phyloP scores from a whole-genome alignment of 2,888 invertebrate species.

The Danaus chrysippus region DNA sequence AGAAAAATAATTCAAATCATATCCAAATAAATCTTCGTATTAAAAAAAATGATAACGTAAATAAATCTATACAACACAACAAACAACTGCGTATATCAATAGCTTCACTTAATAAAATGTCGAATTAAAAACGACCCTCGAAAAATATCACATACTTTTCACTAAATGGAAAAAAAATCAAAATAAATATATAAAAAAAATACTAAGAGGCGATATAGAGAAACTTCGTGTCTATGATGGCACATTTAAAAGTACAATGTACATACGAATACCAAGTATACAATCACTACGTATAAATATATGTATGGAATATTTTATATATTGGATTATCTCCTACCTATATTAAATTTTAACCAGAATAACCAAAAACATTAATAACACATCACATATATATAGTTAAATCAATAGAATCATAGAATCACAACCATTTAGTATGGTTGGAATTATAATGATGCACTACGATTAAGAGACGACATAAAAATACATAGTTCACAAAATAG shows the following conservation, averaged over 20 bases:
- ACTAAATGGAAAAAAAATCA: neutral
- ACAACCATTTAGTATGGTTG: constrained; percentile 1
- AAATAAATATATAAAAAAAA: neutral
- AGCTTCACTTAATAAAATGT: neutral
- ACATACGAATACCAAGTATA: too few species aligned
- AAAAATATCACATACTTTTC: constrained; percentile 7
- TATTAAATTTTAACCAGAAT: too few species aligned
- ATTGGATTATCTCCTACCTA: too few species aligned
- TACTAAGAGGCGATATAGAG: too few species aligned
- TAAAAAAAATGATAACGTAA: neutral
- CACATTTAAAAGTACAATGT: too few species aligned
- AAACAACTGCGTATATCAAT: neutral
- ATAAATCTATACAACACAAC: constrained; percentile 1
- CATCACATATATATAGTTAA: too few species aligned
- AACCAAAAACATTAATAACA: too few species aligned
- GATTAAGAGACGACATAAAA: neutral
- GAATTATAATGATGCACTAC: neutral
- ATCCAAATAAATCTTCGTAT: neutral
- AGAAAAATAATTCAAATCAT: neutral
- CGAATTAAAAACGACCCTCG: neutral
- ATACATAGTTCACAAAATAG: neutral
- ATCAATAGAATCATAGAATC: neutral
- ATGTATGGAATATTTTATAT: too few species aligned
- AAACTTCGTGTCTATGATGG: too few species aligned
- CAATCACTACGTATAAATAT: too few species aligned